Evolutionary conservation across 2,888 invertebrate species (phyloP).

Genomic region (Phortica okadai): DNA sequence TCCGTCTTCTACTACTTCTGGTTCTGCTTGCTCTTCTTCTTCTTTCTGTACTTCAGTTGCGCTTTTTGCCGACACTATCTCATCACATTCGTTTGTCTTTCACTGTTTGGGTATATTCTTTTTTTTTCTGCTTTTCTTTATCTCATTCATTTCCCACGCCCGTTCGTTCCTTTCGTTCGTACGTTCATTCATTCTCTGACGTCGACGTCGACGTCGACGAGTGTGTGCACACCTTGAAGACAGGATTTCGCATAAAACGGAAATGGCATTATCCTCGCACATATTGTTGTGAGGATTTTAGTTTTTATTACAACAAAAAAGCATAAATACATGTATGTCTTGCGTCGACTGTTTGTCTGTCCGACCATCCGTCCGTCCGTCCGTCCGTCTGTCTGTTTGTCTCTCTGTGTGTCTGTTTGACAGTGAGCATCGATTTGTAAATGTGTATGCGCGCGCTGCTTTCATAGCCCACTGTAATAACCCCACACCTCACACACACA

Average conservation of each 20-base stretch:
- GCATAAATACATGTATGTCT: constrained; percentile 13
- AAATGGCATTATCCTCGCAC: constrained; percentile 71
- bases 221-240: constrained; percentile 42
- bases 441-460: constrained; percentile 9
- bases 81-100: constrained; percentile 32
- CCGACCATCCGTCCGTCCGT: not conserved
- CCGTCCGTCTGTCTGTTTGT: not conserved
- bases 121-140: constrained; percentile 32
- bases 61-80: constrained; percentile 53
- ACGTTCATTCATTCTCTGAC: not conserved
- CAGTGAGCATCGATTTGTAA: not conserved
- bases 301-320: constrained; percentile 67
- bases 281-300: constrained; percentile 71
- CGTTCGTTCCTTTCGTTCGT: not conserved
- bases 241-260: constrained; percentile 71
- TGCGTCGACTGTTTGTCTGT: not conserved
- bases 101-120: constrained; percentile 55
- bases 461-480: no score
- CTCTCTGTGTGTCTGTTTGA: not conserved
- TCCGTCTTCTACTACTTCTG: constrained; percentile 37
- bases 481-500: no score
- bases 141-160: constrained; percentile 38
- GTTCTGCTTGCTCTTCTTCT: not conserved
- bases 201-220: not conserved
- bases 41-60: constrained; percentile 47